A percentile compares a stretch with the other conserved stretches of the same genome.
Evolutionary conservation across 2,888 invertebrate genomes (phyloP).

Genomic region (Pteria penguin): DNA sequence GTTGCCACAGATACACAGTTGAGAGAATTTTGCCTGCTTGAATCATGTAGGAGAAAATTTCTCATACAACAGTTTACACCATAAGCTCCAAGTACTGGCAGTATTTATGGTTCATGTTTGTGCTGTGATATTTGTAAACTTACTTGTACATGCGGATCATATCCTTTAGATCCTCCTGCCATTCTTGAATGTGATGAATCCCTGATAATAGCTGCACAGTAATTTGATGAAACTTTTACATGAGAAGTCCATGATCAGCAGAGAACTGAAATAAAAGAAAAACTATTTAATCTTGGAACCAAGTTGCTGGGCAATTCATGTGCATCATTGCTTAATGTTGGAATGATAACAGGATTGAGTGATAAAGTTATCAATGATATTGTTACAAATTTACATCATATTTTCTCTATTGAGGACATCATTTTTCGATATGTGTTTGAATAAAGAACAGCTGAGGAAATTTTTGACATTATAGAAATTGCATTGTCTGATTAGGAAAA

Average conservation of each 20-base stretch:
- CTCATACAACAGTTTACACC: slow-evolving; percentile 6
- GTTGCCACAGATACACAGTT: slow-evolving; percentile 7
- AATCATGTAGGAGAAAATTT: slow-evolving; percentile 6
- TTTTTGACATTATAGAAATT: neutral
- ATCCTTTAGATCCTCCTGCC: slow-evolving; percentile 1
- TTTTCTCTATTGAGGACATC: neutral
- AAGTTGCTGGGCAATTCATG: too few species aligned
- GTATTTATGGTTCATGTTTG: slow-evolving; percentile 5
- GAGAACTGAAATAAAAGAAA: too few species aligned
- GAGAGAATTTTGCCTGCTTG: neutral
- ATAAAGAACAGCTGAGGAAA: neutral
- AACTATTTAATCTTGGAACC: too few species aligned
- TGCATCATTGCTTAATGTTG: slow-evolving; percentile 21
- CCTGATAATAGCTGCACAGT: too few species aligned
- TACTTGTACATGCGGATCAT: neutral
- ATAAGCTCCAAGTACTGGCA: too few species aligned
- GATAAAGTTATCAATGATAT: slow-evolving; percentile 12
- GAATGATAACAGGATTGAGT: slow-evolving; percentile 12
- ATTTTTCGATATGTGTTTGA: neutral
- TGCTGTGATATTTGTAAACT: slow-evolving; percentile 19
- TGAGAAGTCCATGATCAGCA: too few species aligned
- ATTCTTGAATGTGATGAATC: too few species aligned
- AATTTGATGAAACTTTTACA: too few species aligned
- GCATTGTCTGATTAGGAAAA: neutral
- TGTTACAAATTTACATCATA: slow-evolving; percentile 11